Conservation (phyloP, 2,888 invertebrate species). For the Chorisops tibialis region DNA sequence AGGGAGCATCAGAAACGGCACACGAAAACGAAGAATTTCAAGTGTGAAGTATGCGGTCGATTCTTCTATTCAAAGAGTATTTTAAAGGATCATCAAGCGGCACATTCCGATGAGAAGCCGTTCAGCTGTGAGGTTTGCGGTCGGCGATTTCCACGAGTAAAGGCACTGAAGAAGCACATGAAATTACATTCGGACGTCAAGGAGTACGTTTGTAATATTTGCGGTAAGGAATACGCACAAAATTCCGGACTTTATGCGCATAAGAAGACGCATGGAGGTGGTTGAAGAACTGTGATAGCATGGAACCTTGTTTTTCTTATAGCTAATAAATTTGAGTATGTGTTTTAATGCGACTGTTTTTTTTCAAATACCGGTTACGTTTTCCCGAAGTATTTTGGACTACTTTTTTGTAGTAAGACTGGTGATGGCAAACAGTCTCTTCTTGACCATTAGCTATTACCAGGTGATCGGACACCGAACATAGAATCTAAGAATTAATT, state of each 20-base stretch:
- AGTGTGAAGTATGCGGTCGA: slow-evolving; percentile 39
- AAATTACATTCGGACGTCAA: slow-evolving; percentile 36
- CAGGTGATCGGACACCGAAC: too few relatives aligned
- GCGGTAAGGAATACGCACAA: slow-evolving; percentile 35
- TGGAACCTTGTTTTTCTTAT: too few relatives aligned
- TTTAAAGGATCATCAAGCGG: slow-evolving; percentile 43
- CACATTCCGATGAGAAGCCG: slow-evolving; percentile 39
- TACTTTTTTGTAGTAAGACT: too few relatives aligned
- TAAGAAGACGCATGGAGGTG: slow-evolving; percentile 14
- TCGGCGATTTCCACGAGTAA: slow-evolving; percentile 40
- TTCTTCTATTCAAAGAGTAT: slow-evolving; percentile 41
- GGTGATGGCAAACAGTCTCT: too few relatives aligned
- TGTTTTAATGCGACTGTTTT: too few relatives aligned
- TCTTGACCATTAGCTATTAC: too few relatives aligned
- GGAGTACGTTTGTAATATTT: slow-evolving; percentile 34
- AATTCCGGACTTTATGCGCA: slow-evolving; percentile 29
- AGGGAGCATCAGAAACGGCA: slow-evolving; percentile 42
- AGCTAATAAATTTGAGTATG: too few relatives aligned
- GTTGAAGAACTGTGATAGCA: too few relatives aligned
- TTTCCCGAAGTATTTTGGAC: too few relatives aligned
- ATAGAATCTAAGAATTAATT: too few relatives aligned
- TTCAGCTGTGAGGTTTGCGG: slow-evolving; percentile 40
- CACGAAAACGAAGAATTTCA: slow-evolving; percentile 38
- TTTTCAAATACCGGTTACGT: too few relatives aligned
- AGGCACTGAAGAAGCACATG: slow-evolving; percentile 43